Evolutionary conservation across 2,888 invertebrate species (phyloP).

Genomic region (Sphinx pinastri): DNA sequence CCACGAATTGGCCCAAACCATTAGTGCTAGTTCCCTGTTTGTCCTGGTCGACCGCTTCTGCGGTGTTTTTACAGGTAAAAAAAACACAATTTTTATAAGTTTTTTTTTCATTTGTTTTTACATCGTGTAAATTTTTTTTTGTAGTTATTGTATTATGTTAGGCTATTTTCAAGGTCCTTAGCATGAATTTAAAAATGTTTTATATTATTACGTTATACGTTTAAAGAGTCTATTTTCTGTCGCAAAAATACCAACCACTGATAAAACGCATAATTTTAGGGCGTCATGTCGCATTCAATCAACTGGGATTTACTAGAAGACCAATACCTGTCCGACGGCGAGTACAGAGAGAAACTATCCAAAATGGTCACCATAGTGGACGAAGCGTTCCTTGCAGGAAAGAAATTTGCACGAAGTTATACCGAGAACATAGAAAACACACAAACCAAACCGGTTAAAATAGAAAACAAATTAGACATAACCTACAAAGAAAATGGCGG

Average conservation of each 20-base stretch:
- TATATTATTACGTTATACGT: no score
- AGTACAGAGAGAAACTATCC: slow-evolving; percentile 92
- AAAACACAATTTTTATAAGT: not conserved
- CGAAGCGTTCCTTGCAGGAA: slow-evolving; percentile 88
- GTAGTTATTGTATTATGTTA: no score
- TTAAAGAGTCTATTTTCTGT: no score
- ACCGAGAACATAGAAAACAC: slow-evolving; percentile 53
- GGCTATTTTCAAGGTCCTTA: no score
- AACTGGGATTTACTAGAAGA: slow-evolving; percentile 96
- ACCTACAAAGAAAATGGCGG: slow-evolving; percentile 58
- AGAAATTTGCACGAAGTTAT: slow-evolving; percentile 88
- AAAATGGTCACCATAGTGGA: slow-evolving; percentile 93
- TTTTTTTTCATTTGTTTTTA: no score
- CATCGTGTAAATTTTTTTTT: no score
- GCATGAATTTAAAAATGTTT: no score
- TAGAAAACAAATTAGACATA: slow-evolving; percentile 56
- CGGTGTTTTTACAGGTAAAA: slow-evolving; percentile 94
- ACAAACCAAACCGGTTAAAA: slow-evolving; percentile 35
- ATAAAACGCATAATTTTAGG: slow-evolving; percentile 83
- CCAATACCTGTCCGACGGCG: slow-evolving; percentile 92
- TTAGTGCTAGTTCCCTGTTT: slow-evolving; percentile 96
- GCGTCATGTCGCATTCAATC: slow-evolving; percentile 97
- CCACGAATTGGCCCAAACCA: slow-evolving; percentile 97
- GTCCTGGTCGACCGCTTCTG: slow-evolving; percentile 98
- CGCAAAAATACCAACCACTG: slow-evolving; percentile 4